Evolutionary conservation across 2,113 vertebrate species (phyloP).

Genomic region (Thunnus maccoyii): DNA sequence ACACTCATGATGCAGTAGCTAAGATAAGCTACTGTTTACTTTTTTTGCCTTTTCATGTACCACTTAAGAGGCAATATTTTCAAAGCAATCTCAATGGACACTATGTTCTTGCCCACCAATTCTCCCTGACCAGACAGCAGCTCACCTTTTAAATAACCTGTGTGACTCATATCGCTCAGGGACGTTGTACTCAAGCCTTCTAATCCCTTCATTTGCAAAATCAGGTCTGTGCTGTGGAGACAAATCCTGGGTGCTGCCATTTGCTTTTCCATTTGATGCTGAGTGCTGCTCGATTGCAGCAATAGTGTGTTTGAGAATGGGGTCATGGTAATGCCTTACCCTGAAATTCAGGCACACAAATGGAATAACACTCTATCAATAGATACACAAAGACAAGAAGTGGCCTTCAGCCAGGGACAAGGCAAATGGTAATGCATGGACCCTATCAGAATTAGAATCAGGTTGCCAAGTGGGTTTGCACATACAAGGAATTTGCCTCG

Average conservation of each 20-base stretch:
- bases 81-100: conserved; percentile 5
- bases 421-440: neutral
- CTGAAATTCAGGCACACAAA: conserved; percentile 19
- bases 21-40: neutral
- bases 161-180: conserved; percentile 21
- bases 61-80: neutral
- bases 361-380: neutral
- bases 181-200: conserved; percentile 17
- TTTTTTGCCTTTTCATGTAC: neutral
- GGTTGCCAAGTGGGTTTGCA: too few relatives aligned
- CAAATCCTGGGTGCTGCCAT: conserved; percentile 1
- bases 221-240: conserved; percentile 6
- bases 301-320: neutral
- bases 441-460: too few relatives aligned
- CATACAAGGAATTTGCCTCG: too few relatives aligned
- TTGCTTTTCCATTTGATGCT: conserved; percentile 12
- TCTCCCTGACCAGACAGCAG: neutral
- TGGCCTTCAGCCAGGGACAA: neutral
- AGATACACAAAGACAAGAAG: neutral
- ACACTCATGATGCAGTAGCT: neutral
- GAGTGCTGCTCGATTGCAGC: conserved; percentile 7
- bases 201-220: conserved; percentile 48
- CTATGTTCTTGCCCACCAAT: neutral
- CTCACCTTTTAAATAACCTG: conserved; percentile 5
- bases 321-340: conserved; percentile 11